A percentile compares a stretch with the other conserved stretches of the same genome.
Evolutionary conservation across 2,113 vertebrate species (phyloP).

Genomic region (Actenoides lindsayi): DNA sequence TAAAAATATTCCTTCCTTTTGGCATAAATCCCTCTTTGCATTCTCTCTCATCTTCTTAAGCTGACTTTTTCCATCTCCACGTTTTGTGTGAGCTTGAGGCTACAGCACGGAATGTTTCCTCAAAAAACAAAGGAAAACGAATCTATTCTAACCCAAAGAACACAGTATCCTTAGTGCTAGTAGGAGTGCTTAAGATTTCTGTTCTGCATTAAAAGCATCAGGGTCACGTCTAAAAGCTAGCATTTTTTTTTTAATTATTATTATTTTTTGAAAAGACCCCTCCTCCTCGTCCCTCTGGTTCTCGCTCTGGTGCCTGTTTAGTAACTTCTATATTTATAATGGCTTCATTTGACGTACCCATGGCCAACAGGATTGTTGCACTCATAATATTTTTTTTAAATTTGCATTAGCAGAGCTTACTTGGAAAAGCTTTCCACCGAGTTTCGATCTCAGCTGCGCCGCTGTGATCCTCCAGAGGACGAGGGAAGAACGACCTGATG

Average conservation of each 20-base stretch:
- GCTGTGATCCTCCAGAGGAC: background rate
- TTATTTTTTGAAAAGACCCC: background rate
- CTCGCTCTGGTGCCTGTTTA: background rate
- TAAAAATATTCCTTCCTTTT: constrained; percentile 7
- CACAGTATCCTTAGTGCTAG: background rate
- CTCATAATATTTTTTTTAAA: background rate
- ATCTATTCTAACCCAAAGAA: constrained; percentile 37
- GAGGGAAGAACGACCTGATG: background rate
- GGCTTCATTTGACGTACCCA: background rate
- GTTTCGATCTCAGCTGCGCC: background rate
- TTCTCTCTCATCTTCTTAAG: background rate
- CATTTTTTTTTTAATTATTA: background rate
- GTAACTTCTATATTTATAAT: constrained; percentile 53
- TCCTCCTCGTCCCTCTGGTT: constrained; percentile 8
- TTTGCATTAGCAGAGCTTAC: background rate
- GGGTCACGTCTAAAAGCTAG: constrained; percentile 22
- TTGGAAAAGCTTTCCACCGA: background rate
- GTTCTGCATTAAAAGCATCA: constrained; percentile 52
- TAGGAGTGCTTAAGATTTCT: constrained; percentile 13
- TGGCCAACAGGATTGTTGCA: background rate
- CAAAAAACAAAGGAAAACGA: constrained; percentile 5
- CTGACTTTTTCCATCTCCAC: constrained; percentile 15
- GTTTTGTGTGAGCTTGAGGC: background rate
- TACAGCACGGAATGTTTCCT: constrained; percentile 10
- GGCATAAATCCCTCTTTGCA: background rate